Conservation (phyloP, 2,888 invertebrate genomes). For the Agriotes lineatus region DNA sequence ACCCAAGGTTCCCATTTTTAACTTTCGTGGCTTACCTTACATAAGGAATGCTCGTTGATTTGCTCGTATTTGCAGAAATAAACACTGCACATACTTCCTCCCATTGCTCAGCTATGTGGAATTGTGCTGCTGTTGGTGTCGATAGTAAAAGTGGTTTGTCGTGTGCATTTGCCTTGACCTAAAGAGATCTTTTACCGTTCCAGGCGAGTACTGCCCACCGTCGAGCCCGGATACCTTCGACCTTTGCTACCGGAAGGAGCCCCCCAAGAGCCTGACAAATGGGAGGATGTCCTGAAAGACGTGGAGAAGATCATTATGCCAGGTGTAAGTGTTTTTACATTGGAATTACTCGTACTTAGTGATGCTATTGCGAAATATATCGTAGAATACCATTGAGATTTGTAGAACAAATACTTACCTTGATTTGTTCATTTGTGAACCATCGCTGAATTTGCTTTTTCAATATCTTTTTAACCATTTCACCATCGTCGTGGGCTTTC, state of each 20-base stretch:
- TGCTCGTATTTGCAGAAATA: neutral
- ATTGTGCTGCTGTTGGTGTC: constrained; percentile 30
- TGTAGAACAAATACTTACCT: too few species aligned
- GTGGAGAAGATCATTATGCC: constrained; percentile 97
- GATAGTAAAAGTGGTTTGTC: constrained; percentile 47
- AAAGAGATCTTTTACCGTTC: constrained; percentile 37
- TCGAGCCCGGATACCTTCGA: constrained; percentile 93
- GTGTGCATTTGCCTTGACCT: constrained; percentile 50
- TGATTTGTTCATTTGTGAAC: too few species aligned
- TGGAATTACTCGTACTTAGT: too few species aligned
- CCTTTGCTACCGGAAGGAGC: constrained; percentile 87
- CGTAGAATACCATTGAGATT: too few species aligned
- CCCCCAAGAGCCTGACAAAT: constrained; percentile 87
- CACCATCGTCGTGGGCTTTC: too few species aligned
- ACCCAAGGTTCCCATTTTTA: neutral
- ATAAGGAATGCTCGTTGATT: too few species aligned
- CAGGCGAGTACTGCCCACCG: constrained; percentile 89
- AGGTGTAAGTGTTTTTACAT: constrained; percentile 75
- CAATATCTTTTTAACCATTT: too few species aligned
- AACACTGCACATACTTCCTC: constrained; percentile 1
- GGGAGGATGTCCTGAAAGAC: constrained; percentile 93
- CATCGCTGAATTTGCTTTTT: too few species aligned
- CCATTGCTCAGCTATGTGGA: neutral
- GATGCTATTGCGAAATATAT: too few species aligned
- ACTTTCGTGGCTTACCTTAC: neutral